Base-by-base conservation (phyloP, 2,888 invertebrate species). In the Melieria omissa region DNA sequence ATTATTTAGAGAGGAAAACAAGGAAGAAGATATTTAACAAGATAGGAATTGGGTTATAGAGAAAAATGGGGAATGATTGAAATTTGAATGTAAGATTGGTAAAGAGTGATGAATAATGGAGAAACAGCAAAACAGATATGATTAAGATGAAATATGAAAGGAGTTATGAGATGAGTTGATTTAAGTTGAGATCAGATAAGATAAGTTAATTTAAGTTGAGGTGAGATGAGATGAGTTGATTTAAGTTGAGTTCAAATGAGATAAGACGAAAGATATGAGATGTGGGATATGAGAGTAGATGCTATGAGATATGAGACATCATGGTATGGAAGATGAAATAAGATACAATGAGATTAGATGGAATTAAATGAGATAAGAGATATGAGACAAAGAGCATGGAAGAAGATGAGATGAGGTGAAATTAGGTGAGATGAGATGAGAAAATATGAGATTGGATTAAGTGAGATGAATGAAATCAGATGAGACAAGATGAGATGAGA, bases 391-490 rank as follows among this genome's bases (percentile, higher is more conserved):
- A 14, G 29, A 4, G 57, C 49, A 3, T n/a, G 29, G 29, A 16
- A 57, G n/a, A 57, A 57, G 57, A 9, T 9, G 29, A 57, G 57
- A 57, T n/a, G 29, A 57, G 14, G 29, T n/a, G 29, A 57, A 16
- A 14, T n/a, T 14, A 57, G 14, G 2, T 57, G 14, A 57, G 57
- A 57, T 57, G 14, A 57, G 57, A 57, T n/a, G 29, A 57, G 57
- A 57, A 14, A 57, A 57, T 9, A 57, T n/a, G 14, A 29, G 29
- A 29, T 29, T 2, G 3, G 2, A 29, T 29, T 0, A 29, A 3
- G 3, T 16, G 2, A 2, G 2, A 16, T 16, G 16, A 1, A 16
- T 16, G 16, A 1, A 2, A 16, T 1, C 1, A 16, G 16, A 16
- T 16, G 16, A 16, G 1, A 16, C 3, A 3, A 29, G 29, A 29